Evolutionary conservation across 2,113 vertebrate genomes (phyloP), one percentile per base, ranked within the genome.

Genomic region (Brachyhypopomus occidentalis): DNA sequence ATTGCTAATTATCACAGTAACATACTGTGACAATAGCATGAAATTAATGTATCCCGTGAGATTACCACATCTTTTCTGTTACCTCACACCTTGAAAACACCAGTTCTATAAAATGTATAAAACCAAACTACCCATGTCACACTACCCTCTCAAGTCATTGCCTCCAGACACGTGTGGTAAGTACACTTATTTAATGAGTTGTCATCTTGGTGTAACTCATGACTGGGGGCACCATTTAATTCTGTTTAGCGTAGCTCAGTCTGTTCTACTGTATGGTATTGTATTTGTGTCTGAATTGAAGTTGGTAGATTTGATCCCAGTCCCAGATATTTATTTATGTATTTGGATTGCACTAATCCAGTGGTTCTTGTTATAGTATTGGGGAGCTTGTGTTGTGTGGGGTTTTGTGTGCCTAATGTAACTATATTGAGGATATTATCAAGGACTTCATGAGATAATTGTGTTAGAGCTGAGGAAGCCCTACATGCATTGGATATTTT

Each of bases 21-120:
- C 71, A 66, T 63, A 82, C 80, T 22, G 55, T 84, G 83, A 86
- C 1, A 55, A 77, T 76, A 34, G 72, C 81, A 55, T 86, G 64
- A n/a, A 81, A 84, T 77, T 30, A 82, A 82, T 81, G 5, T 60
- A 59, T 83, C 88, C 87, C 88, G 78, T 78, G 89, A 83, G 89
- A 79, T 60, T 30, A 23, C 3, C 34, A 22, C 80, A 17, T 0
- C 25, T 19, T 20, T 71, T 1, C 59, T 45, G 56, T 30, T 71
- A 56, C 3, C n/a, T 77, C 70, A 87, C 58, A 19, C 41, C 45
- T 22, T 45, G 4, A 75, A 60, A 36, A 27, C 36, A 22, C 27
- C 4, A 16, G 27, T 22, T n/a, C 34, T 62, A 67, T 27, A 36
- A 30, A 27, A 25, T 67, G 23, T 75, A 79, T 82, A 87, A 79